Base-by-base conservation (phyloP, 2,797 vertebrate species). In the Eurystomus glaucurus region DNA sequence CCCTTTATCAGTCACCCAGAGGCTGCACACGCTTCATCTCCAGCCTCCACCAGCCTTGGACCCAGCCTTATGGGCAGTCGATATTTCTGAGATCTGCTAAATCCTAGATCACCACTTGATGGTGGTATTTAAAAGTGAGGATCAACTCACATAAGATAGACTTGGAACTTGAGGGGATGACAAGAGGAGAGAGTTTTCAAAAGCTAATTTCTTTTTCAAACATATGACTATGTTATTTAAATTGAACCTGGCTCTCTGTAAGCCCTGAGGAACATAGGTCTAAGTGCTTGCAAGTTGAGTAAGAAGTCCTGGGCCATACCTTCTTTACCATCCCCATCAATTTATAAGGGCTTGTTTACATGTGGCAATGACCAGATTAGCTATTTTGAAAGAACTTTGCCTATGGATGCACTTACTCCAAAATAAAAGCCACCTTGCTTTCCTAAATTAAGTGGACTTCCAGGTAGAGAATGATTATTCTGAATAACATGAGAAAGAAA, bases 191-290 rank as follows among this genome's bases (percentile, higher is more conserved):
- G 5, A 50, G 80, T 72, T 92, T 80, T 54, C 65, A 57, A 79
- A 88, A 92, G 46, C 85, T 86, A 65, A 39, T 95, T 96, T 94
- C 54, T 93, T 93, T 86, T 93, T 82, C 92, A 88, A 70, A 54
- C 45, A 6, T 50, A 15, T 45, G 33, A 48, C 68, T 46, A 1
- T 11, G 43, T 43, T 68, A 60, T 90, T 95, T 86, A 79, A 71
- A 54, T 65, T 51, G 41, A 83, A 29, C 50, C 71, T 17, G 31
- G 11, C 28, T 80, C 84, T 84, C 88, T 70, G 54, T 65, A 66
- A 70, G 86, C 77, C 71, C 52, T 78, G 79, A 93, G 92, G 86
- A 96, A 39, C 71, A 68, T 5, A 88, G 54, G 50, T 78, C 68
- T 94, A 55, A 57, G 48, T 50, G 68, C 54, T 89, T 95, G 89